A percentile compares a stretch with the other conserved stretches of the same genome.
phyloP scores from a whole-genome alignment of 2,797 vertebrate species.

The Podarcis siculus region DNA sequence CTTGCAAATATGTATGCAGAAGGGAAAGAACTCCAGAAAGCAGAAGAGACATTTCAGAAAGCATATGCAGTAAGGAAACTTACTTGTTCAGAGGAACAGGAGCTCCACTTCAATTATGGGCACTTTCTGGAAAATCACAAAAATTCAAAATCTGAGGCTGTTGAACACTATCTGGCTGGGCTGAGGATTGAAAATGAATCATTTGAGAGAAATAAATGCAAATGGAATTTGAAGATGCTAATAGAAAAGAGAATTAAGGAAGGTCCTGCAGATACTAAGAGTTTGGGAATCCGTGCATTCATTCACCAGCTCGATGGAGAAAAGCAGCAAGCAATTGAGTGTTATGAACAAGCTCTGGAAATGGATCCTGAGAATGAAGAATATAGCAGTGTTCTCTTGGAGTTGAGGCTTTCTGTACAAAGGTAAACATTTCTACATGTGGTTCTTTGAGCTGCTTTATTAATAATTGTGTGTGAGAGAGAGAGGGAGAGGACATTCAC shows the following conservation, averaged over 20 bases:
- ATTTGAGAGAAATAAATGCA: slow-evolving; percentile 3
- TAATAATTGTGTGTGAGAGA: no score
- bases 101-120: slow-evolving; percentile 62
- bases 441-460: no score
- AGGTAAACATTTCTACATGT: slow-evolving; percentile 1
- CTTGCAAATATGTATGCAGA: slow-evolving; percentile 71
- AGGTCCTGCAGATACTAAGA: slow-evolving; percentile 55
- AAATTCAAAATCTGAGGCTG: slow-evolving; percentile 71
- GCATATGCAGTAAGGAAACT: slow-evolving; percentile 54
- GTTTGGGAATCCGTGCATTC: slow-evolving; percentile 74
- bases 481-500: no score
- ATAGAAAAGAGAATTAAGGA: slow-evolving; percentile 55
- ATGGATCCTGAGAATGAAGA: slow-evolving; percentile 66
- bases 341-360: slow-evolving; percentile 75
- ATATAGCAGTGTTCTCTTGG: slow-evolving; percentile 63
- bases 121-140: slow-evolving; percentile 63
- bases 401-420: slow-evolving; percentile 64
- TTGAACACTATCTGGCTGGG: slow-evolving; percentile 72
- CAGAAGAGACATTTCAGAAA: slow-evolving; percentile 75
- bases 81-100: slow-evolving; percentile 49
- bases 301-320: slow-evolving; percentile 68
- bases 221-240: slow-evolving; percentile 45
- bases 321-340: slow-evolving; percentile 72
- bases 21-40: slow-evolving; percentile 48
- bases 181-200: slow-evolving; percentile 63